Conservation (phyloP, 2,797 vertebrate species). For the Centropyge bicolor region DNA sequence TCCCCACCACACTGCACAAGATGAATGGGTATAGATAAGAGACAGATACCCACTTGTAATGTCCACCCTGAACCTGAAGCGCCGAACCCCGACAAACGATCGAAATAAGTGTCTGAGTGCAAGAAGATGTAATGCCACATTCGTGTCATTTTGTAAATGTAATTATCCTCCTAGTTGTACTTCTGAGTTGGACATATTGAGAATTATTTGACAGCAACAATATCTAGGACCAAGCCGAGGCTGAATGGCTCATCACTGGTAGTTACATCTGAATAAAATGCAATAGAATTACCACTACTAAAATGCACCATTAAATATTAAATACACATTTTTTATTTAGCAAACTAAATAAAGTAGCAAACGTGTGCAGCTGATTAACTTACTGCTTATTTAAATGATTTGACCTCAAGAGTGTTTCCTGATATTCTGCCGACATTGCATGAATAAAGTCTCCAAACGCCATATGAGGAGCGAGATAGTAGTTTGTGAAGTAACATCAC, state of each 20-base stretch:
- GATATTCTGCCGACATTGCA: background rate
- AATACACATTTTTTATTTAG: background rate
- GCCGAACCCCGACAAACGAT: background rate
- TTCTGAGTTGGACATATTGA: background rate
- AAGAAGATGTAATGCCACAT: background rate
- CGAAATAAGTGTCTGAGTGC: background rate
- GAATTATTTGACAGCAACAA: background rate
- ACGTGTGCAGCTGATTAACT: background rate
- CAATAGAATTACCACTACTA: background rate
- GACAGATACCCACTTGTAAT: too few relatives aligned
- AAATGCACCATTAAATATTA: background rate
- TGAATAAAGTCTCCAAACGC: background rate
- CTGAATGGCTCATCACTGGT: background rate
- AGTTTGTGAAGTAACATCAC: constrained; percentile 4
- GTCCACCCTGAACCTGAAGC: background rate
- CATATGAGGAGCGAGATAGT: background rate
- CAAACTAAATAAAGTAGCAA: background rate
- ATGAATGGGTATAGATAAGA: background rate
- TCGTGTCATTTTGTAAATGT: background rate
- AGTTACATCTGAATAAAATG: background rate
- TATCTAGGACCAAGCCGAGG: background rate
- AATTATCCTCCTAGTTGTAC: background rate
- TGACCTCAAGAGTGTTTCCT: background rate
- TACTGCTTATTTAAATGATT: background rate
- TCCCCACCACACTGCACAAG: background rate